Evolutionary conservation across 2,113 vertebrate species (phyloP), one percentile per base, ranked within the genome.

Genomic region (Eonycteris spelaea): DNA sequence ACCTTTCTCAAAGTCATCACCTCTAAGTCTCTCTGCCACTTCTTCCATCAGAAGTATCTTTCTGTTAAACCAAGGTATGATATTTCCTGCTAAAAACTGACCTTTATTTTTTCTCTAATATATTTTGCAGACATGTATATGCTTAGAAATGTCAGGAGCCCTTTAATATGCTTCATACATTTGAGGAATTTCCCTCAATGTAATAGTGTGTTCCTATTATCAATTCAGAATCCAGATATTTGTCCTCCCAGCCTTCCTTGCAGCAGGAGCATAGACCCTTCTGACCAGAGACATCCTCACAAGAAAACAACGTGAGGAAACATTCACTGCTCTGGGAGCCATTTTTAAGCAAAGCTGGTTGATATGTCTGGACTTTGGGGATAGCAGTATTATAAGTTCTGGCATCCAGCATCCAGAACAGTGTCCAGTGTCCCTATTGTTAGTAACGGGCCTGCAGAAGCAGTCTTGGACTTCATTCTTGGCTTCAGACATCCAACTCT

Each of bases 401-500:
- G 33, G 59, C 14, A n/a, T 26, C 40, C 0, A 3, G 63, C 5
- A 14, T 26, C 9, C 6, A 38, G 28, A 61, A 10, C 11, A 88
- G 1, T 3, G 3, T 28, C 8, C 19, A 7, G 0, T 28, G 12
- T 63, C 35, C 33, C 4, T 16, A 1, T 5, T 5, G 12, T 19
- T 16, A 21, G 3, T 30, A n/a, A 43, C 8, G 5, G 26, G 5
- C 35, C 3, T 21, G 1, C 57, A 38, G 45, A 35, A 77, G n/a
- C 7, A 2, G 71, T 55, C 10, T 38, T 35, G 26, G 75, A 33
- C 24, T 45, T 79, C 33, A 30, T 33, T 87, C 35, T 55, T 85
- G 38, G 4, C 71, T 2, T 2, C 30, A 19, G 2, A 38, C 28
- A 38, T 67, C 24, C 35, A 73, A 5, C 18, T 59, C 82, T 91